These are phyloP conservation scores for Drosophila siamana DNA, from an alignment of 2,888 invertebrate genomes.

Conservation along the genomic window DNA sequence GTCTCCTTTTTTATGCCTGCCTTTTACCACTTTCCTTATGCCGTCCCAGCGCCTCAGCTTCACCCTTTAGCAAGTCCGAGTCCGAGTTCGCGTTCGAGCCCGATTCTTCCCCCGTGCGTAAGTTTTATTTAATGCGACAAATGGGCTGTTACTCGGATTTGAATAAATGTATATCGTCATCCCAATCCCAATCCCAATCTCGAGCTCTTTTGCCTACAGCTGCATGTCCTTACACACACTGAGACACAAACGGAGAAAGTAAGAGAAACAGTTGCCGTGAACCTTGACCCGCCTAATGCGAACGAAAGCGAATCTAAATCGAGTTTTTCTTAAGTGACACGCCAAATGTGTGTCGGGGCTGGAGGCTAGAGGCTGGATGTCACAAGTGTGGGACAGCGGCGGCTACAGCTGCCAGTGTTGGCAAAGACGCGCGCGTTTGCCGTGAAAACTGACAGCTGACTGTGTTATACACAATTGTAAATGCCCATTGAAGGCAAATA, in stretches of 20 bases:
- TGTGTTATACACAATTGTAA: not conserved
- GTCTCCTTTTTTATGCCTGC: slow-evolving; percentile 5
- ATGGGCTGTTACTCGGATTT: slow-evolving; percentile 75
- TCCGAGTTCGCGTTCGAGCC: slow-evolving; percentile 2
- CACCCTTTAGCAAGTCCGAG: slow-evolving; percentile 21
- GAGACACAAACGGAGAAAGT: not conserved
- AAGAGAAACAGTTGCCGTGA: slow-evolving; percentile 22
- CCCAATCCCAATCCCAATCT: slow-evolving; percentile 16
- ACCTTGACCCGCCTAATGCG: slow-evolving; percentile 57
- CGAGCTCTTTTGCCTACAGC: slow-evolving; percentile 5
- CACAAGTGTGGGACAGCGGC: not conserved
- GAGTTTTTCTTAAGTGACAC: slow-evolving; percentile 60
- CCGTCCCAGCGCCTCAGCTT: not conserved
- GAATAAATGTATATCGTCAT: slow-evolving; percentile 67
- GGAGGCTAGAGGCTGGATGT: not conserved
- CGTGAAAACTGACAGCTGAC: not conserved
- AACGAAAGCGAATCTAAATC: slow-evolving; percentile 58
- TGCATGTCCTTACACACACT: slow-evolving; percentile 50
- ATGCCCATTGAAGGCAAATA: not conserved
- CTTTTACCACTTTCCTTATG: not conserved
- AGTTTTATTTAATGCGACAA: slow-evolving; percentile 78
- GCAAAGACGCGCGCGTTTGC: slow-evolving; percentile 7
- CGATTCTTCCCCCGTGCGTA: slow-evolving; percentile 28
- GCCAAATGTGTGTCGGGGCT: slow-evolving; percentile 9
- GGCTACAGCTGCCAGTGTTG: slow-evolving; percentile 20